Evolutionary conservation across 1,140 invertebrate species (phyloP).

Genomic region (Dinoponera quadriceps): DNA sequence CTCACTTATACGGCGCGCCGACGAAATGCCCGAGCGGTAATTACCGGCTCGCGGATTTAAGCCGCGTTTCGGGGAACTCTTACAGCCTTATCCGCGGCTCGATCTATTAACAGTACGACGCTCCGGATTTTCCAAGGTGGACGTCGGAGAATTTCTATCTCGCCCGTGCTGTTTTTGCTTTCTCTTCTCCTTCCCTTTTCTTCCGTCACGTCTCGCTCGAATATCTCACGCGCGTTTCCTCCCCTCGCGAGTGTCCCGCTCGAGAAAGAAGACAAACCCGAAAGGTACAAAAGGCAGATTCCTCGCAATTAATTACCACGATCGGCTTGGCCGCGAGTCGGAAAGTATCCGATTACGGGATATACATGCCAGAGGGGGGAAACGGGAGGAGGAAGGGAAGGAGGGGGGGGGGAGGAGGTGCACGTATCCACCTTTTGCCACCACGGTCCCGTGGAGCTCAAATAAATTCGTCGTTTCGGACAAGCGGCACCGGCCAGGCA

Average conservation of each 20-base stretch:
- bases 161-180: background rate
- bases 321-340: conserved; percentile 70
- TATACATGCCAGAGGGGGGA: conserved; percentile 28
- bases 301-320: conserved; percentile 80
- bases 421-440: conserved; percentile 41
- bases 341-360: conserved; percentile 80
- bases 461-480: conserved; percentile 80
- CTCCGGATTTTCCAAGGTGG: background rate
- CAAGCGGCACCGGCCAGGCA: conserved; percentile 44
- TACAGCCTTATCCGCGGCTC: background rate
- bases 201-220: conserved; percentile 7
- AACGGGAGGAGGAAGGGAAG: conserved; percentile 4
- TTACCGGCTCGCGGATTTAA: conserved; percentile 16
- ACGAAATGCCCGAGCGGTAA: conserved; percentile 36
- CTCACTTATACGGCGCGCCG: conserved; percentile 31
- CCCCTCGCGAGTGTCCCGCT: background rate
- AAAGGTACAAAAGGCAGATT: conserved; percentile 75
- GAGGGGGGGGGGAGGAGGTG: conserved; percentile 17
- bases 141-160: conserved; percentile 1
- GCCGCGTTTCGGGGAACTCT: conserved; percentile 7
- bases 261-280: conserved; percentile 59
- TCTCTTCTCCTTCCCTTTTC: background rate
- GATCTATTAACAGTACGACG: background rate
- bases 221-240: background rate
- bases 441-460: conserved; percentile 50